Evolutionary conservation across 1,140 invertebrate genomes (phyloP).

Genomic region (Drosophila jambulina): DNA sequence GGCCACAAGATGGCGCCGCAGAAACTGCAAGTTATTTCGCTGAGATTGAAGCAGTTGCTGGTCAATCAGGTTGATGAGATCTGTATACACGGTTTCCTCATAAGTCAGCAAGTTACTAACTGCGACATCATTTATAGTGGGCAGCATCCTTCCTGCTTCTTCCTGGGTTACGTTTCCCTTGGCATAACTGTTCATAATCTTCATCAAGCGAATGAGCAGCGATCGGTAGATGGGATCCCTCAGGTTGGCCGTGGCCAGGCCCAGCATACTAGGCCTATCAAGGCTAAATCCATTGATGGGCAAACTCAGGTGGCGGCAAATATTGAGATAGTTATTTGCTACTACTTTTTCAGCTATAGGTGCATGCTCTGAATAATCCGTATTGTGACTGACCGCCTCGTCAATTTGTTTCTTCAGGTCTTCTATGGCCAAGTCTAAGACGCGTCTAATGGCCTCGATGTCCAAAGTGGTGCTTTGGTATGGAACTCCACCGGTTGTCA

Average conservation of each 20-base stretch:
- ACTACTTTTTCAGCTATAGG: conserved; percentile 21
- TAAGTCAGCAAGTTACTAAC: conserved; percentile 47
- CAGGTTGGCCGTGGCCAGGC: conserved; percentile 52
- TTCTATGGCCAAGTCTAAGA: conserved; percentile 35
- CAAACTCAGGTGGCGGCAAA: conserved; percentile 38
- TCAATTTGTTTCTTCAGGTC: conserved; percentile 38
- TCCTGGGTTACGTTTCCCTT: not conserved
- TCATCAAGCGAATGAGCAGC: conserved; percentile 32
- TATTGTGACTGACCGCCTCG: not conserved
- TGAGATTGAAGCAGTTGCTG: conserved; percentile 65
- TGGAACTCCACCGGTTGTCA: conserved; percentile 62
- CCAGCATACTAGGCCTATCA: conserved; percentile 44
- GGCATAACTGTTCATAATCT: conserved; percentile 26
- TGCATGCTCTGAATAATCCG: not conserved
- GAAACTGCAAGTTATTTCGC: conserved; percentile 66
- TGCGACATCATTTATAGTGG: conserved; percentile 1
- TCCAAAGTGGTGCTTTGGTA: conserved; percentile 37
- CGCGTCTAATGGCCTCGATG: conserved; percentile 7
- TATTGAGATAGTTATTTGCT: conserved; percentile 31
- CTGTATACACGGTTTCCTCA: conserved; percentile 41
- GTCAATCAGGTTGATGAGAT: conserved; percentile 71
- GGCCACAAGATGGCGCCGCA: conserved; percentile 76
- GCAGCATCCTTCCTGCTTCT: not conserved
- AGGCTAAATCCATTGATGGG: conserved; percentile 39
- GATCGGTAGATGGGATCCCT: conserved; percentile 65